Percentiles rank a stretch among this genome's conserved stretches.
These are phyloP conservation scores for Cynocephalus volans DNA, from an alignment of 2,113 vertebrate species.

Conservation along the genomic window DNA sequence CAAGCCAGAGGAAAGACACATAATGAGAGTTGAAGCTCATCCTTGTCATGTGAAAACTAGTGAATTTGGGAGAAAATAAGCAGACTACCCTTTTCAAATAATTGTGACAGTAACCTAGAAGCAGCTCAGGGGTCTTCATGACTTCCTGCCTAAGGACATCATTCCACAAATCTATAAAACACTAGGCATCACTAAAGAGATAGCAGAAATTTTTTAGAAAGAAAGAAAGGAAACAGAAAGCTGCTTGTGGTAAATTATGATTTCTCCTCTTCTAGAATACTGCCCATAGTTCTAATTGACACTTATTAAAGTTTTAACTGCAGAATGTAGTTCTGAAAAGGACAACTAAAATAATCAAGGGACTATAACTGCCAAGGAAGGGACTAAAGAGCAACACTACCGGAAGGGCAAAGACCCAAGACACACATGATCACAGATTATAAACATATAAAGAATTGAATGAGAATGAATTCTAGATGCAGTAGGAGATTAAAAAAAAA, in stretches of 20 bases:
- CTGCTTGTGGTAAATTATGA: not conserved
- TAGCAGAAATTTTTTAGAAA: not conserved
- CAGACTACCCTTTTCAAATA: not conserved
- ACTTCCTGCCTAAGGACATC: not conserved
- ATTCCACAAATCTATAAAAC: not conserved
- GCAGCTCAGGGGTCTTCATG: not conserved
- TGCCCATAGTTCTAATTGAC: not conserved
- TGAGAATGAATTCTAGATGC: not conserved
- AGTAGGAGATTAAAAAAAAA: not conserved
- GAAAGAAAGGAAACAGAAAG: not conserved
- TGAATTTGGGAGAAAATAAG: not conserved
- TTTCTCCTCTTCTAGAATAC: not conserved
- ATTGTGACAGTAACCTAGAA: not conserved
- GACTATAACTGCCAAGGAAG: not conserved
- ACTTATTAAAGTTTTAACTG: conserved; percentile 25
- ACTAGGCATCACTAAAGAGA: too few relatives aligned
- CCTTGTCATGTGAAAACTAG: not conserved
- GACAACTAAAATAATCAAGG: conserved; percentile 30
- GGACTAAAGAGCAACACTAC: not conserved
- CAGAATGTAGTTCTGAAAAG: not conserved
- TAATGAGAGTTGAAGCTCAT: not conserved
- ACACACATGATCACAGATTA: not conserved
- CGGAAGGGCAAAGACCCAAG: not conserved
- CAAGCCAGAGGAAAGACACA: not conserved
- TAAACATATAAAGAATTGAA: not conserved